These are phyloP conservation scores for Aplidium turbinatum DNA, from an alignment of 23 tunicate species.

Conservation along the genomic window DNA sequence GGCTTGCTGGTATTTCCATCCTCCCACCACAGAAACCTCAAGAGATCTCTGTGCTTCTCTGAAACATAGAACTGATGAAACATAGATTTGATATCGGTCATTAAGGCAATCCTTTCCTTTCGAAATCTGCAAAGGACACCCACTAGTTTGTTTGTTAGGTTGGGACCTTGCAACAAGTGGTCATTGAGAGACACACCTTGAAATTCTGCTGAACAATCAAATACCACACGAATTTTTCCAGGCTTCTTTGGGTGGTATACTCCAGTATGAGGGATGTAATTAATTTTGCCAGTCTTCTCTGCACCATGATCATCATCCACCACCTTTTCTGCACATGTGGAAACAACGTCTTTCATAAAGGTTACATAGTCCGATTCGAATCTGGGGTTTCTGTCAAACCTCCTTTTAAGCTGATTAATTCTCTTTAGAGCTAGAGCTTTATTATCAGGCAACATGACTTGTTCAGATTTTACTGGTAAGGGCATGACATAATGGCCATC, in stretches of 20 bases:
- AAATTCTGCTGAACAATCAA: no score
- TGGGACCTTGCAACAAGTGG: slow-evolving; percentile 1
- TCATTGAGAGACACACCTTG: neutral
- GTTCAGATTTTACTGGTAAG: neutral
- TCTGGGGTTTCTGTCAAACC: neutral
- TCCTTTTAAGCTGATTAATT: slow-evolving; percentile 5
- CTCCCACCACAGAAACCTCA: slow-evolving; percentile 20
- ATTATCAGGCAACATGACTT: neutral
- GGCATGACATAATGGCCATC: neutral
- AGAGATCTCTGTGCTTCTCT: neutral
- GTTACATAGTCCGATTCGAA: slow-evolving; percentile 1
- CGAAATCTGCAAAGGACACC: slow-evolving; percentile 15
- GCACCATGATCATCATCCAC: neutral
- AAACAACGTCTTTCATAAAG: slow-evolving; percentile 23
- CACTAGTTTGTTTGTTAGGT: slow-evolving; percentile 1
- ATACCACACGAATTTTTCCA: no score
- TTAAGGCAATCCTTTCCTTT: neutral
- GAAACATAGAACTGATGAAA: neutral
- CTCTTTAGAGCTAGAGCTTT: neutral
- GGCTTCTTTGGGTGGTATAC: slow-evolving; percentile 6
- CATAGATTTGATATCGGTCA: no score
- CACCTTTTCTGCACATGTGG: neutral
- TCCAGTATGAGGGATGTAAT: slow-evolving; percentile 26
- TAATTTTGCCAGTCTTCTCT: neutral
- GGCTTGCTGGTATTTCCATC: neutral